A percentile compares a stretch with the other conserved stretches of the same genome.
phyloP scores from a whole-genome alignment of 2,888 invertebrate genomes.

The Heliconius ismenius region DNA sequence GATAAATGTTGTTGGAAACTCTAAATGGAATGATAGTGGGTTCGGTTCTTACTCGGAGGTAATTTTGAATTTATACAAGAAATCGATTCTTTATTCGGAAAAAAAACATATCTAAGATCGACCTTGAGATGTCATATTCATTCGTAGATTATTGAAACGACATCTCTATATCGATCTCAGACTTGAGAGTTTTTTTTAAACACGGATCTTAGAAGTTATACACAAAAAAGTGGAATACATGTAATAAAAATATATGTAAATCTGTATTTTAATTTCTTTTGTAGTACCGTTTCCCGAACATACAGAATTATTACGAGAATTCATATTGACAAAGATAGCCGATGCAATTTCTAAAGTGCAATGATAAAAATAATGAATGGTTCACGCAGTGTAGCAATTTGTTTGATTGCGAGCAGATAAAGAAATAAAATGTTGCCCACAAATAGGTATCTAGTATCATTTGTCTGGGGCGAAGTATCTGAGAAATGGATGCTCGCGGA shows the following conservation, averaged over 20 bases:
- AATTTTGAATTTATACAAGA: background rate
- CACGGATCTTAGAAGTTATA: background rate
- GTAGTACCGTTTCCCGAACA: too few species aligned
- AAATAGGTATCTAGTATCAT: conserved; percentile 54
- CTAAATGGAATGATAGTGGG: background rate
- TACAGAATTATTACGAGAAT: conserved; percentile 32
- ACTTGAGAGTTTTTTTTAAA: background rate
- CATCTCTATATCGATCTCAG: background rate
- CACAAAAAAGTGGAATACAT: background rate
- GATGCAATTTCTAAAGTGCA: conserved; percentile 40
- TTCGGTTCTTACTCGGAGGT: background rate
- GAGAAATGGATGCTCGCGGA: conserved; percentile 45
- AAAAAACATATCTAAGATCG: too few species aligned
- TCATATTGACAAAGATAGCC: conserved; percentile 40
- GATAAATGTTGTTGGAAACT: background rate
- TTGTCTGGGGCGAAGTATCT: conserved; percentile 55
- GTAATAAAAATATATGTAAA: background rate
- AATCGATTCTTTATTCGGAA: too few species aligned
- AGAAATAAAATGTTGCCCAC: conserved; percentile 50
- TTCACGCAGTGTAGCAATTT: conserved; percentile 40
- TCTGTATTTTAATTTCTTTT: background rate
- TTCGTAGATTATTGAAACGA: too few species aligned
- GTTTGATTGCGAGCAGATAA: conserved; percentile 60
- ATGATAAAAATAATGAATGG: conserved; percentile 47
- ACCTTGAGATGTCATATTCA: too few species aligned